Conservation (phyloP, 2,888 invertebrate genomes). For the Harmothoe impar region DNA sequence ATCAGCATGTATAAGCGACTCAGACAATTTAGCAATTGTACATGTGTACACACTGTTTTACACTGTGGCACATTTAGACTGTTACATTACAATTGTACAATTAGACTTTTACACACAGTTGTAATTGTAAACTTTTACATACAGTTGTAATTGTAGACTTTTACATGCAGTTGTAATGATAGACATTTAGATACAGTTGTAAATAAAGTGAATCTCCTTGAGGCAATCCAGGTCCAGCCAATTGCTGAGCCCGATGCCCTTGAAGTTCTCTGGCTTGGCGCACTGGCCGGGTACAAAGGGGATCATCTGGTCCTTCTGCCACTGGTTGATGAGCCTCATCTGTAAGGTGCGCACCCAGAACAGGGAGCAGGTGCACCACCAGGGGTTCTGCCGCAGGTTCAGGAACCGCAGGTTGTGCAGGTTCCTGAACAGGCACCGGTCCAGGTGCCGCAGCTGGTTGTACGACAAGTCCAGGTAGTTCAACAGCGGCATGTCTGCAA, state of each 20-base stretch:
- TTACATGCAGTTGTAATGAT: no score
- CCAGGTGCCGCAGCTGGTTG: constrained; percentile 67
- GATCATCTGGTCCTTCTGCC: constrained; percentile 66
- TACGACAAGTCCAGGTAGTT: constrained; percentile 76
- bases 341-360: constrained; percentile 70
- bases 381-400: constrained; percentile 71
- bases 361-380: constrained; percentile 69
- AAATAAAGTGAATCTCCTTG: constrained; percentile 17
- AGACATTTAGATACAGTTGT: constrained; percentile 56
- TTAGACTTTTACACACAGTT: no score
- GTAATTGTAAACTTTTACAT: no score
- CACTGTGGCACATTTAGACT: no score
- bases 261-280: constrained; percentile 64
- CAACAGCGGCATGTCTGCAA: constrained; percentile 75
- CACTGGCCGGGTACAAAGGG: constrained; percentile 71
- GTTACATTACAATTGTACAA: no score
- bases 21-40: no score
- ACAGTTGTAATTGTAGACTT: no score
- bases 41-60: no score
- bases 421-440: constrained; percentile 67
- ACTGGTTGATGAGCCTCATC: constrained; percentile 65
- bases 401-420: constrained; percentile 67
- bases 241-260: constrained; percentile 67
- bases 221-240: constrained; percentile 68
- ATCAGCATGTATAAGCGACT: no score